Percentiles rank a stretch among this genome's conserved stretches.
These are phyloP conservation scores for Trogon melanurus DNA, from an alignment of 2,113 vertebrate species.

Conservation along the genomic window DNA sequence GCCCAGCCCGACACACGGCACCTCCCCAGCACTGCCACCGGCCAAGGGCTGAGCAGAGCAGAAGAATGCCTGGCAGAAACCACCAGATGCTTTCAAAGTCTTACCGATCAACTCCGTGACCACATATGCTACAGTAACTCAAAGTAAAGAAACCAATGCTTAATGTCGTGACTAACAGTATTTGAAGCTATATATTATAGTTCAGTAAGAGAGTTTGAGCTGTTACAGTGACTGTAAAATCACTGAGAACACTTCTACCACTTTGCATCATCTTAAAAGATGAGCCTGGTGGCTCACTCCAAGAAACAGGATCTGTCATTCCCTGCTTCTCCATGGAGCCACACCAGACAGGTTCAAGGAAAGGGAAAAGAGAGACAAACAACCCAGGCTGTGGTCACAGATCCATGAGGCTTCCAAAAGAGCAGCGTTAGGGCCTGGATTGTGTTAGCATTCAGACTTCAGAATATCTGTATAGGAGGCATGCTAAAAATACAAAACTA, in stretches of 20 bases:
- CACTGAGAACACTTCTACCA: neutral
- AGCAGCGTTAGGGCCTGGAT: neutral
- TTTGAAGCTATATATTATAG: neutral
- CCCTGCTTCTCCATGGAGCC: neutral
- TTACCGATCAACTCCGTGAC: neutral
- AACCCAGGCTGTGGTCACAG: neutral
- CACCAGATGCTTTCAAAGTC: neutral
- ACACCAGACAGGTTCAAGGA: neutral
- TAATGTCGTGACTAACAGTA: neutral
- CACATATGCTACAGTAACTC: neutral
- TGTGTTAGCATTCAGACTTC: neutral
- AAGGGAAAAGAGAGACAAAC: neutral
- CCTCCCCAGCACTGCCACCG: too few species aligned
- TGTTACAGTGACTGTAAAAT: neutral
- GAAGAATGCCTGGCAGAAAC: neutral
- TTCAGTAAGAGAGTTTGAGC: neutral
- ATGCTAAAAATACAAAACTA: neutral
- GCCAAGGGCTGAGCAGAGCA: neutral
- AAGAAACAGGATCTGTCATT: neutral
- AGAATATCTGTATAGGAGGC: fast-evolving
- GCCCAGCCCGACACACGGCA: neutral
- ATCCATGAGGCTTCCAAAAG: neutral
- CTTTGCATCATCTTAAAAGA: neutral
- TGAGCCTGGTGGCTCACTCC: neutral
- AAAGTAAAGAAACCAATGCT: neutral